Conservation (phyloP, 2,113 vertebrate genomes). For the Pundamilia nyererei region DNA sequence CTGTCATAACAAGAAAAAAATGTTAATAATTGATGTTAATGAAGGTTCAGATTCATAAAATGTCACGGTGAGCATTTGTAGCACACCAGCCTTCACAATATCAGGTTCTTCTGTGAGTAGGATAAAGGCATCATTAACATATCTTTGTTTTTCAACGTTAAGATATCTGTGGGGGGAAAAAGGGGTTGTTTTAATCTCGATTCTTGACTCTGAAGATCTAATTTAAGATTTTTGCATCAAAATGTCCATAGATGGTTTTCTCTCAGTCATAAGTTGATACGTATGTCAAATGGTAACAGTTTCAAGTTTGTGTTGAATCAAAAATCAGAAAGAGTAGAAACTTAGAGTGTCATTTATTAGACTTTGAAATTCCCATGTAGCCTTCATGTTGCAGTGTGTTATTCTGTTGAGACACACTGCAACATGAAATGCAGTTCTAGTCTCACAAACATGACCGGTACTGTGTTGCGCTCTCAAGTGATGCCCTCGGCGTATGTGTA, state of each 20-base stretch:
- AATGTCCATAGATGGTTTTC: background rate
- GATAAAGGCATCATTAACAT: background rate
- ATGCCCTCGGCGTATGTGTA: background rate
- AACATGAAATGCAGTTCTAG: background rate
- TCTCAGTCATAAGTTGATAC: background rate
- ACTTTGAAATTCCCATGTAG: background rate
- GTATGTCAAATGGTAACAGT: background rate
- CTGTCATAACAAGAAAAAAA: background rate
- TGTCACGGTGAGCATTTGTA: background rate
- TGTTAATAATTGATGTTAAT: background rate
- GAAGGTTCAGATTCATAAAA: background rate
- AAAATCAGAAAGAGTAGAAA: background rate
- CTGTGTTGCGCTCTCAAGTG: background rate
- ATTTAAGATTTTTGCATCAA: background rate
- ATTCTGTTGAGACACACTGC: background rate
- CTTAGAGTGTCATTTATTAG: background rate
- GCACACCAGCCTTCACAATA: background rate
- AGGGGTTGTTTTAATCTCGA: background rate
- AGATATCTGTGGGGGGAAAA: rapidly evolving
- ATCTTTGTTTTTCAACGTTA: background rate
- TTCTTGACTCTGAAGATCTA: background rate
- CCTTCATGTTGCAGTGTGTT: background rate
- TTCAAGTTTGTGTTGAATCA: background rate
- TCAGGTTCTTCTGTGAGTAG: background rate
- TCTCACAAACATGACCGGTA: background rate